Evolutionary conservation across 1,140 invertebrate genomes (phyloP).

Genomic region (Apocrypta bakeri): DNA sequence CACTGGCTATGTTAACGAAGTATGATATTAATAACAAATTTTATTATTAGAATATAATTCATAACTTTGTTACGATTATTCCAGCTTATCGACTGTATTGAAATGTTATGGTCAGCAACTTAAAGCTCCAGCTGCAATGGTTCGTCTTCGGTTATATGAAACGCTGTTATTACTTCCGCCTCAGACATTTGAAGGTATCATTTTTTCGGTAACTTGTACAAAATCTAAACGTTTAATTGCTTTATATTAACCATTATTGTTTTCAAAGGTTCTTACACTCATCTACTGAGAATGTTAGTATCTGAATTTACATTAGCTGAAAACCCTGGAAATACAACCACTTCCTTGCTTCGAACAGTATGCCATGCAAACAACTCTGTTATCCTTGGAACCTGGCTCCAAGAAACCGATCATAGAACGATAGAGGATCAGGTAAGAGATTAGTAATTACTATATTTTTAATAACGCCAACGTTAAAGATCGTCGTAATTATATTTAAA

Average conservation of each 20-base stretch:
- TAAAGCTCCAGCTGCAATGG: slow-evolving; percentile 94
- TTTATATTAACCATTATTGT: slow-evolving; percentile 23
- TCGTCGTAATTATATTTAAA: neutral
- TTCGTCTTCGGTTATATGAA: slow-evolving; percentile 93
- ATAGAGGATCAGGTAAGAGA: slow-evolving; percentile 95
- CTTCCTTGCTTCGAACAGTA: slow-evolving; percentile 88
- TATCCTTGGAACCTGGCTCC: slow-evolving; percentile 89
- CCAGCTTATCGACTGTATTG: slow-evolving; percentile 87
- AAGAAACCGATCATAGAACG: slow-evolving; percentile 96
- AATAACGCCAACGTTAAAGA: neutral
- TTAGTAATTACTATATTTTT: slow-evolving; percentile 44
- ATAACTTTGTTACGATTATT: slow-evolving; percentile 56
- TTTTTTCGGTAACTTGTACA: neutral
- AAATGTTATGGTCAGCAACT: slow-evolving; percentile 95
- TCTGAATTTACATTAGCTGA: slow-evolving; percentile 97
- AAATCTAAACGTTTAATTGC: neutral
- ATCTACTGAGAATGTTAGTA: slow-evolving; percentile 93
- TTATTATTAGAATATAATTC: neutral
- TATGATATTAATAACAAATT: slow-evolving; percentile 74
- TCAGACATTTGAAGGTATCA: slow-evolving; percentile 86
- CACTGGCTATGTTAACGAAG: slow-evolving; percentile 95
- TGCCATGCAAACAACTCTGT: slow-evolving; percentile 95
- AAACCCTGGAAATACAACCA: slow-evolving; percentile 95
- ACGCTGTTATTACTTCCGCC: slow-evolving; percentile 89
- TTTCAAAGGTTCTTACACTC: slow-evolving; percentile 83